Evolutionary conservation across 2,888 invertebrate species (phyloP).

Genomic region (Drosophila nr. perissopoda): DNA sequence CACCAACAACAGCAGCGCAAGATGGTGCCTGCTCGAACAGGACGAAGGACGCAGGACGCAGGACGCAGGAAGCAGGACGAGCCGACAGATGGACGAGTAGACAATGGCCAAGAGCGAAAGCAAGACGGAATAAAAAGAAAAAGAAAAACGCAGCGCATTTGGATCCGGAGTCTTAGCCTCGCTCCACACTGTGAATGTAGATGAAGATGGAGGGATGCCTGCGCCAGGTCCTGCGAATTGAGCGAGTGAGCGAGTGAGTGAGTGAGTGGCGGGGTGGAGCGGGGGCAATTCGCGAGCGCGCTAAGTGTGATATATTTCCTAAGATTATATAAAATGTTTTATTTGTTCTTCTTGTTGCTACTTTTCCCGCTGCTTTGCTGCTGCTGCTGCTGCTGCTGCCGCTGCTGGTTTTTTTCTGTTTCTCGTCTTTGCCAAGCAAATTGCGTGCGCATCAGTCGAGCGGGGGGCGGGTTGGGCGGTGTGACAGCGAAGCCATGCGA

Average conservation of each 20-base stretch:
- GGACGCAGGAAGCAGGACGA: slow-evolving; percentile 21
- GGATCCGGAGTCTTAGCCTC: slow-evolving; percentile 53
- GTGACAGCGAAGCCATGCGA: slow-evolving; percentile 30
- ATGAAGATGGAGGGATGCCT: slow-evolving; percentile 52
- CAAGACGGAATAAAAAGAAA: slow-evolving; percentile 17
- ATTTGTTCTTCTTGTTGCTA: slow-evolving; percentile 76
- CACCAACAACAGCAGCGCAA: slow-evolving; percentile 56
- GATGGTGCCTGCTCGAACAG: slow-evolving; percentile 72
- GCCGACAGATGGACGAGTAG: slow-evolving; percentile 59
- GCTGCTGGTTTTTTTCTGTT: slow-evolving; percentile 33
- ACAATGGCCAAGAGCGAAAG: slow-evolving; percentile 54
- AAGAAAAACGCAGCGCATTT: slow-evolving; percentile 53
- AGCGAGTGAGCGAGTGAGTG: neutral
- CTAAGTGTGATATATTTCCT: slow-evolving; percentile 85
- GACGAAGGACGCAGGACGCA: slow-evolving; percentile 34
- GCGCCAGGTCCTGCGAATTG: slow-evolving; percentile 7
- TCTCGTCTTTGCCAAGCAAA: slow-evolving; percentile 67
- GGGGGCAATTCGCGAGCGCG: slow-evolving; percentile 61
- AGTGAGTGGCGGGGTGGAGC: neutral
- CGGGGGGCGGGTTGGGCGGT: neutral
- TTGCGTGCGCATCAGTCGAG: slow-evolving; percentile 70
- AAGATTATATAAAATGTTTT: slow-evolving; percentile 85
- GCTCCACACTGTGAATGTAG: slow-evolving; percentile 32
- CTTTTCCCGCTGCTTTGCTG: slow-evolving; percentile 35
- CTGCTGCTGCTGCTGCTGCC: slow-evolving; percentile 11